Evolutionary conservation across 2,888 invertebrate species (phyloP), one percentile per base, ranked within the genome.

Genomic region (Tetragnatha montana): DNA sequence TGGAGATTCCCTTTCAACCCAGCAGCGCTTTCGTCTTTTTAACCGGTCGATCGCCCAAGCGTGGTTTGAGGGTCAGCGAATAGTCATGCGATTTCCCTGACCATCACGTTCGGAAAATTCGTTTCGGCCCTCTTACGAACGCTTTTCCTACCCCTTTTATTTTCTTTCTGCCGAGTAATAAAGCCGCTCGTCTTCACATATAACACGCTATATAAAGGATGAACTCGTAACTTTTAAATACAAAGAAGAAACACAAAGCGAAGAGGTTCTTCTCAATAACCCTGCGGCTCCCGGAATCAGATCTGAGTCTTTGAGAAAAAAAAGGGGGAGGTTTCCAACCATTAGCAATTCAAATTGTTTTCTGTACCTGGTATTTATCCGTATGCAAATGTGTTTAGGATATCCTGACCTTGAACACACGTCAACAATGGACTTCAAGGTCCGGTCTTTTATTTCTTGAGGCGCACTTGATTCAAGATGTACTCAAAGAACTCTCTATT

Each of bases 361-460:
- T 47, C 21, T 74, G 50, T 75, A 76, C 76, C 22, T 12, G 71
- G 78, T 50, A 50, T 79, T 85, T 86, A 22, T 79, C 80, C 73
- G 50, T 80, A 86, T 86, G 86, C 73, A 80, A 86, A 86, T 86
- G 73, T 35, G 35, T 80, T n/a, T n/a, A 60, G 19, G 85, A 86
- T 86, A n/a, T 70, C 50, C 60, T 79, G 80, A 86, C 86, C 86
- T 80, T 86, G 86, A 47, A 19, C 50, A 35, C 35, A 6, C 19
- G 35, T 79, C 51, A 79, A 86, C 86, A 86, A 86, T 74, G 73
- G 49, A 4, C 49, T 82, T 47, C 83, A 84, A 84, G 83, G 83
- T 69, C 83, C 50, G 22, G 69, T 76, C 14, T 68, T 71, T 76
- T 49, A 47, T 21, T 47, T 74, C 4, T 35, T 4, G 74, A 73